These are phyloP conservation scores for Caenorhabditis macrosperma DNA, from an alignment of 2,888 invertebrate species.

Conservation along the genomic window DNA sequence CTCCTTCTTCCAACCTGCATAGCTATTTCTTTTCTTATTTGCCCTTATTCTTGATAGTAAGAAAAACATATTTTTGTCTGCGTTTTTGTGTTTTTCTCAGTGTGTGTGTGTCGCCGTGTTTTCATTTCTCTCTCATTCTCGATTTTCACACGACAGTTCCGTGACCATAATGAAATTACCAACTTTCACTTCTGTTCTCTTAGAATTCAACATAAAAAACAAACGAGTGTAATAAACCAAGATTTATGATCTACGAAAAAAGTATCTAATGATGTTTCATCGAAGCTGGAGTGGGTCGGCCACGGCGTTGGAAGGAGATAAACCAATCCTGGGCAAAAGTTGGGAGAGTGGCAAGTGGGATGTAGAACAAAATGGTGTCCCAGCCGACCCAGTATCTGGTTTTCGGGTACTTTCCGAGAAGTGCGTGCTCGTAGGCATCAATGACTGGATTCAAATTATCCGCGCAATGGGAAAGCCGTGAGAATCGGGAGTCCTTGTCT, in stretches of 20 bases:
- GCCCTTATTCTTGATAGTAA: too few relatives aligned
- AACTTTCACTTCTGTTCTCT: not conserved
- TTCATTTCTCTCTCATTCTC: too few relatives aligned
- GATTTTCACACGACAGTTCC: not conserved
- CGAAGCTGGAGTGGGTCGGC: constrained; percentile 59
- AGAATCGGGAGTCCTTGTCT: constrained; percentile 68
- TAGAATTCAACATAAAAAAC: not conserved
- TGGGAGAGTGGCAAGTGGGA: constrained; percentile 69
- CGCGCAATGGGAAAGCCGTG: constrained; percentile 65
- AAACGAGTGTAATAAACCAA: constrained; percentile 8
- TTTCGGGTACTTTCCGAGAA: constrained; percentile 64
- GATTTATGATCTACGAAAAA: not conserved
- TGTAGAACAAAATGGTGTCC: constrained; percentile 70
- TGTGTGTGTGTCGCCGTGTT: not conserved
- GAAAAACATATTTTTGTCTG: constrained; percentile 1
- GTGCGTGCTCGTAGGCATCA: constrained; percentile 67
- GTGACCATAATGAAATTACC: not conserved
- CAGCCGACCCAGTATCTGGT: constrained; percentile 70
- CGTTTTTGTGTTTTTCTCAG: not conserved
- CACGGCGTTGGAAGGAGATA: constrained; percentile 62
- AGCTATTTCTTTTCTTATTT: too few relatives aligned
- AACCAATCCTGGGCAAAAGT: constrained; percentile 68
- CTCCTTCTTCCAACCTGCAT: too few relatives aligned
- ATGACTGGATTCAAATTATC: constrained; percentile 64
- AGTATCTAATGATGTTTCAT: constrained; percentile 30